Conservation (phyloP, 92 coral and sea anemone genomes). For the Plumapathes pennacea region DNA sequence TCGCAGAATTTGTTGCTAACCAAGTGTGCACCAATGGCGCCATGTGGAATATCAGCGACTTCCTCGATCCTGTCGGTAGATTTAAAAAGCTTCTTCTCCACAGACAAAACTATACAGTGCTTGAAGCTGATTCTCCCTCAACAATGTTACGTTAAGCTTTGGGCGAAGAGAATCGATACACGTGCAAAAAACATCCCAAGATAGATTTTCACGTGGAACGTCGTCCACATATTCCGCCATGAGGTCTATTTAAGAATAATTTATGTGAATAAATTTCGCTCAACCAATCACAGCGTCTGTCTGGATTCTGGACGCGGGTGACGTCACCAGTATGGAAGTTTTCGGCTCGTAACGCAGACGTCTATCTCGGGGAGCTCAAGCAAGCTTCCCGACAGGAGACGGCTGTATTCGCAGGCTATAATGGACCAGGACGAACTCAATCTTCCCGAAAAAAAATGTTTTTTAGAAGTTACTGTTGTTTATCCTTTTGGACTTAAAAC, state of each 20-base stretch:
- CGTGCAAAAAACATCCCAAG: background rate
- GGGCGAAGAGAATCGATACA: background rate
- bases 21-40: constrained; percentile 19
- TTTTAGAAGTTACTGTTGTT: too few species aligned
- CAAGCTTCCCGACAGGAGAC: background rate
- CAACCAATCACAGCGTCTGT: constrained; percentile 10
- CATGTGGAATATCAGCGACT: constrained; percentile 16
- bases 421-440: too few species aligned
- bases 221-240: too few species aligned
- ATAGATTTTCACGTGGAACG: too few species aligned
- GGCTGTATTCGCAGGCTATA: too few species aligned
- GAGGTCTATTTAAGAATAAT: too few species aligned
- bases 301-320: constrained; percentile 5
- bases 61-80: constrained; percentile 16
- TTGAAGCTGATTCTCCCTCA: background rate
- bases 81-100: constrained; percentile 12
- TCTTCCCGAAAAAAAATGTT: too few species aligned
- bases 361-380: background rate
- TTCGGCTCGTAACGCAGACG: background rate
- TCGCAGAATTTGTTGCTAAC: too few species aligned
- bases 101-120: constrained; percentile 1
- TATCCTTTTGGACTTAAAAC: too few species aligned
- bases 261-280: too few species aligned
- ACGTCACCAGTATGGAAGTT: constrained; percentile 16
- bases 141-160: background rate